These are phyloP conservation scores for Platyrinchus mystaceus DNA, from an alignment of 2,797 vertebrate species.

Conservation along the genomic window DNA sequence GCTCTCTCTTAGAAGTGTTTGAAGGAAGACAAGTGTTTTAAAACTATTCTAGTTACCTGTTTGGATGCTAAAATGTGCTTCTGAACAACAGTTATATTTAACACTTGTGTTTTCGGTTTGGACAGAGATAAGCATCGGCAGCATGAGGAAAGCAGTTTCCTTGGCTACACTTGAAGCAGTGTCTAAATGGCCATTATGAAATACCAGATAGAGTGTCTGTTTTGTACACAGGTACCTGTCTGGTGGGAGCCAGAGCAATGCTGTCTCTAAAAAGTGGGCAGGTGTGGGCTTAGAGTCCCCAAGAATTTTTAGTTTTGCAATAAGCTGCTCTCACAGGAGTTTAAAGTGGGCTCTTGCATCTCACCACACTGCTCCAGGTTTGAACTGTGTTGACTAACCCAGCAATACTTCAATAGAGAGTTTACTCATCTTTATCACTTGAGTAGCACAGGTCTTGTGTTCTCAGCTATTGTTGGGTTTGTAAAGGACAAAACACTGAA, in stretches of 20 bases:
- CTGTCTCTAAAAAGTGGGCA: not conserved
- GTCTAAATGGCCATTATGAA: not conserved
- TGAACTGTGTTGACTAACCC: not conserved
- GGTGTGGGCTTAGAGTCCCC: not conserved
- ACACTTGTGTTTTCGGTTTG: slow-evolving; percentile 8
- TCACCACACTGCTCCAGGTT: not conserved
- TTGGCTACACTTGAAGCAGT: not conserved
- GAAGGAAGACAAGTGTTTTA: not conserved
- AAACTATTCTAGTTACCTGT: not conserved
- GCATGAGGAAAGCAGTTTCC: not conserved
- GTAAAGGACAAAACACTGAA: not conserved
- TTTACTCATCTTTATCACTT: not conserved
- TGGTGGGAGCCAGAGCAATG: not conserved
- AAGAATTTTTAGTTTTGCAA: not conserved
- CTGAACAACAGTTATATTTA: not conserved
- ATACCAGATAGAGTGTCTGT: not conserved
- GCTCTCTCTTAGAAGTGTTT: not conserved
- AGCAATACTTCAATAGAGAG: not conserved
- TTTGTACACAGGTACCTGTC: not conserved
- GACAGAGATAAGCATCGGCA: not conserved
- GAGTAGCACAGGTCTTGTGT: not conserved
- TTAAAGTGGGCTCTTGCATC: not conserved
- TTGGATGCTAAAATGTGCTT: slow-evolving; percentile 10
- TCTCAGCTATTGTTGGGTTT: not conserved
- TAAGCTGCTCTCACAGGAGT: not conserved